Evolutionary conservation across 2,113 vertebrate genomes (phyloP).

Genomic region (Mus spicilegus): DNA sequence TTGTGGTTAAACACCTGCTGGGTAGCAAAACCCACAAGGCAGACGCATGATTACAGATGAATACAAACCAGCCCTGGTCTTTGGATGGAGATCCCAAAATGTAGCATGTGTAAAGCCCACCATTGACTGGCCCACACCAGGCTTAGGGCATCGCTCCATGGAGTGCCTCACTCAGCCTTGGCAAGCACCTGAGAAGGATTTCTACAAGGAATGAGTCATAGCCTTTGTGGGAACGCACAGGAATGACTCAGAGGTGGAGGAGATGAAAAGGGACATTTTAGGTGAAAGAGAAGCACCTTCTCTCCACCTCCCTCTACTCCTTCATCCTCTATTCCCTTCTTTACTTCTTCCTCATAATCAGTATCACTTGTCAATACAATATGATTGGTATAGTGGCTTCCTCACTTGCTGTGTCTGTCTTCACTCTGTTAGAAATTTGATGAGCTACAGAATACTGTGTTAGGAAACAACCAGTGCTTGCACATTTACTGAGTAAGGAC

Average conservation of each 20-base stretch:
- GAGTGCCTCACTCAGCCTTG: neutral
- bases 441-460: neutral
- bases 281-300: neutral
- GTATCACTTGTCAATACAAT: neutral
- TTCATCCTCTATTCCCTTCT: neutral
- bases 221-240: neutral
- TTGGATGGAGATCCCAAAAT: neutral
- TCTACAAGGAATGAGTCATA: neutral
- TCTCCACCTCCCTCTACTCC: too few relatives aligned
- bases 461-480: neutral
- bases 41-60: neutral
- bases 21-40: neutral
- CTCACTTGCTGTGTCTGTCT: neutral
- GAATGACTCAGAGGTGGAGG: neutral
- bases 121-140: neutral
- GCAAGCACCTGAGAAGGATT: neutral
- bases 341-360: neutral
- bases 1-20: neutral
- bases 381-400: neutral
- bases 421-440: neutral
- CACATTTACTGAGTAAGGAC: neutral
- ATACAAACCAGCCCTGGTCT: neutral
- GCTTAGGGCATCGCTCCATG: accelerated
- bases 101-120: neutral
- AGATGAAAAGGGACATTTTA: neutral